These are phyloP conservation scores for Drosophila mercatorum DNA, from an alignment of 2,888 invertebrate species.

Conservation along the genomic window DNA sequence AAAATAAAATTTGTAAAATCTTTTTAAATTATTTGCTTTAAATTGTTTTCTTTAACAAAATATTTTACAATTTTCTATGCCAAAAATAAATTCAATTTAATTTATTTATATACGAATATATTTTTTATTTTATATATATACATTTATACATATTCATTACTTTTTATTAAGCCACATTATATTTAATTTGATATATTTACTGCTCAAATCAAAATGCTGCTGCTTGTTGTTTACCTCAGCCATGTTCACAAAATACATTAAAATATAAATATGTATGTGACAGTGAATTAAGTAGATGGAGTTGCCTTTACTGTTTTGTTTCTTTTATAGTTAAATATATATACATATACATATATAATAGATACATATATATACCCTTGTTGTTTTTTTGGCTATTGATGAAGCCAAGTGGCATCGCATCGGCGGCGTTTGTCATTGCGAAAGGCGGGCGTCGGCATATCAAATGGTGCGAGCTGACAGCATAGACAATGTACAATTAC, in stretches of 20 bases:
- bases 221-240: no score
- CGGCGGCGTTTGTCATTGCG: slow-evolving; percentile 53
- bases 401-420: slow-evolving; percentile 47
- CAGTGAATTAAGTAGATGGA: slow-evolving; percentile 17
- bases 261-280: neutral
- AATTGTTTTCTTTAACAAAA: no score
- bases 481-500: slow-evolving; percentile 75
- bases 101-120: no score
- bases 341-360: neutral
- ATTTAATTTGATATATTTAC: neutral
- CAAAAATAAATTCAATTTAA: no score
- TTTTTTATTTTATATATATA: no score
- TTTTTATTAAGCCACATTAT: no score
- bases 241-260: neutral
- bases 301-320: neutral
- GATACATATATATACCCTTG: neutral
- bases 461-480: slow-evolving; percentile 64
- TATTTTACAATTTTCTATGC: no score
- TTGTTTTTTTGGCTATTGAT: slow-evolving; percentile 7
- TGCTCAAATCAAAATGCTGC: neutral
- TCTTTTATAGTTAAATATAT: neutral
- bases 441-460: slow-evolving; percentile 75
- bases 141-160: no score
- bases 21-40: no score
- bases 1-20: no score